Percentiles rank a stretch among this genome's conserved stretches.
phyloP scores from a whole-genome alignment of 2,113 vertebrate genomes.

The Hymenochirus boettgeri region DNA sequence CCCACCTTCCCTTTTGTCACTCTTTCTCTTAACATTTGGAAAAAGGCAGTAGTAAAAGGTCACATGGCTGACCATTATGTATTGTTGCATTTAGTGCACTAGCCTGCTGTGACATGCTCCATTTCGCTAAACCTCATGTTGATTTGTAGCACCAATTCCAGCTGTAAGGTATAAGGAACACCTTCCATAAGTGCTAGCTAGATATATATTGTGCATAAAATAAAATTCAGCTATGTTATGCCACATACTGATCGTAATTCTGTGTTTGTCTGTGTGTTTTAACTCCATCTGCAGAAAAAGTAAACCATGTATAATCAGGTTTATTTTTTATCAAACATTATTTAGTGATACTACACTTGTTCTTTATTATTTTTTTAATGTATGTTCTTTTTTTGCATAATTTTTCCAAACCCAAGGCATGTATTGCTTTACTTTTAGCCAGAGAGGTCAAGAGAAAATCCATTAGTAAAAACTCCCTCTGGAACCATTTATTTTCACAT shows the following conservation, averaged over 20 bases:
- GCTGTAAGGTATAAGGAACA: slow-evolving; percentile 55
- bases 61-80: slow-evolving; percentile 54
- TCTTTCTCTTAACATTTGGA: slow-evolving; percentile 54
- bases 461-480: slow-evolving; percentile 37
- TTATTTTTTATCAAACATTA: neutral
- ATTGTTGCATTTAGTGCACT: slow-evolving; percentile 58
- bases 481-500: slow-evolving; percentile 25
- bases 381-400: slow-evolving; percentile 26
- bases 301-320: no score
- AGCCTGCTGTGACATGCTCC: slow-evolving; percentile 55
- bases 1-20: slow-evolving; percentile 45
- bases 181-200: slow-evolving; percentile 55
- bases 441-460: slow-evolving; percentile 42
- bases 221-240: slow-evolving; percentile 40
- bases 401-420: slow-evolving; percentile 18
- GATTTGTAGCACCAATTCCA: slow-evolving; percentile 55
- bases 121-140: slow-evolving; percentile 56
- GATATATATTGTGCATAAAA: slow-evolving; percentile 35
- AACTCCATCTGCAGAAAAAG: slow-evolving; percentile 46
- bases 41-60: slow-evolving; percentile 49
- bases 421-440: slow-evolving; percentile 18
- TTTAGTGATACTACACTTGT: slow-evolving; percentile 3
- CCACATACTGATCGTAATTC: slow-evolving; percentile 46
- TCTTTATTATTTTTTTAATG: neutral
- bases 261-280: slow-evolving; percentile 47